Conservation (phyloP, 2,888 invertebrate species). For the Lottia scabra region DNA sequence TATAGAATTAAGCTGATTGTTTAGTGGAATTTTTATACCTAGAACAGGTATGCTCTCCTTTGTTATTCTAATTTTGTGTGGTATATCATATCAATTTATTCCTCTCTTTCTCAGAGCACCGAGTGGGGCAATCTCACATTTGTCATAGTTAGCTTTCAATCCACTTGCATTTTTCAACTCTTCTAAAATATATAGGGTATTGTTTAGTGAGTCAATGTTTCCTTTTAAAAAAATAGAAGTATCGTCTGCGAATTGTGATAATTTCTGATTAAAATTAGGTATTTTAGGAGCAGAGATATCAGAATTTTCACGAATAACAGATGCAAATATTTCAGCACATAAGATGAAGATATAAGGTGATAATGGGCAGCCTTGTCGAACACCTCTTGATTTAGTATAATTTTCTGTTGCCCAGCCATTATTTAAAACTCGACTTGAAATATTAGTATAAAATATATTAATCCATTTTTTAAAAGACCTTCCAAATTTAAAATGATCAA, state of each 20-base stretch:
- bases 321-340: background rate
- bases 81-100: no score
- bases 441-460: background rate
- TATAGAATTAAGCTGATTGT: no score
- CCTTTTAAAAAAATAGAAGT: background rate
- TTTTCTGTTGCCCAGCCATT: background rate
- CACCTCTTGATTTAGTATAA: background rate
- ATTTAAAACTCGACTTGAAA: background rate
- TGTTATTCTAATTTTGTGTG: no score
- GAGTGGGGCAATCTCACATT: no score
- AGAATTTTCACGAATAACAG: background rate
- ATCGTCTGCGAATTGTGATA: background rate
- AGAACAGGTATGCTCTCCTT: no score
- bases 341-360: background rate
- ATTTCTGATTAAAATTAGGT: background rate
- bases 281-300: no score
- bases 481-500: no score
- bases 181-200: no score
- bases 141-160: no score
- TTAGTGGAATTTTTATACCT: no score
- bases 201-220: background rate
- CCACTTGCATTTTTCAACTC: background rate
- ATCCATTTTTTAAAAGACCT: background rate
- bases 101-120: no score
- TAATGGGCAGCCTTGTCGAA: background rate